A percentile compares a stretch with the other conserved stretches of the same genome.
Conservation (phyloP, 2,113 vertebrate genomes). For the Oncorhynchus tshawytscha region DNA sequence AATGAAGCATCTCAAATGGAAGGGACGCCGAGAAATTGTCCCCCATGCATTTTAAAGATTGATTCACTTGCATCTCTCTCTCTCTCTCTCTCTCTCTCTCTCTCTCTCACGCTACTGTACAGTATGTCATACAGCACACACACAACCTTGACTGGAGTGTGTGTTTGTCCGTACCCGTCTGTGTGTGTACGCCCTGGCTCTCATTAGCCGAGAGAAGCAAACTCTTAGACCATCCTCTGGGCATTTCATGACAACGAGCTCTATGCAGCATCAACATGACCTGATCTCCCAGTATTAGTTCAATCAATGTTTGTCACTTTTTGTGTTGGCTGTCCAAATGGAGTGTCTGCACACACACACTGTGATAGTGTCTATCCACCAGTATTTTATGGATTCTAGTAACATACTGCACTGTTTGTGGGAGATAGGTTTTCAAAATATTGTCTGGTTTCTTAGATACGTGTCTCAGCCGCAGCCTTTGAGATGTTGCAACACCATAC, state of each 20-base stretch:
- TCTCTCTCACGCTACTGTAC: slow-evolving; percentile 4
- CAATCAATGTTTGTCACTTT: slow-evolving; percentile 1
- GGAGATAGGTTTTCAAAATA: neutral
- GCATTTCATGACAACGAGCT: slow-evolving; percentile 7
- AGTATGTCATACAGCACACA: slow-evolving; percentile 23
- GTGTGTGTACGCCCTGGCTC: neutral
- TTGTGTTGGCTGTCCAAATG: neutral
- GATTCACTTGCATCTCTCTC: slow-evolving; percentile 31
- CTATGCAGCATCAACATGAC: slow-evolving; percentile 8
- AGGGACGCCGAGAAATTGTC: slow-evolving; percentile 43
- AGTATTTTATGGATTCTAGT: neutral
- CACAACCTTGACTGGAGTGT: neutral
- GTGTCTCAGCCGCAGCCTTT: neutral
- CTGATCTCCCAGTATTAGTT: neutral
- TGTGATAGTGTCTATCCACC: neutral
- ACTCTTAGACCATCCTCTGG: neutral
- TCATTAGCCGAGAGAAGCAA: slow-evolving; percentile 41
- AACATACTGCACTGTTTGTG: neutral
- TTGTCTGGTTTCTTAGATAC: neutral
- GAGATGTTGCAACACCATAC: neutral
- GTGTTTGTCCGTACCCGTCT: neutral
- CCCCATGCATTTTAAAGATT: slow-evolving; percentile 62
- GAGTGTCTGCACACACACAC: neutral
- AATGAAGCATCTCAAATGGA: slow-evolving; percentile 65
- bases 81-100: slow-evolving; percentile 4